A percentile compares a stretch with the other conserved stretches of the same genome.
Evolutionary conservation across 2,113 vertebrate species (phyloP).

Genomic region (Hippopotamus amphibius): DNA sequence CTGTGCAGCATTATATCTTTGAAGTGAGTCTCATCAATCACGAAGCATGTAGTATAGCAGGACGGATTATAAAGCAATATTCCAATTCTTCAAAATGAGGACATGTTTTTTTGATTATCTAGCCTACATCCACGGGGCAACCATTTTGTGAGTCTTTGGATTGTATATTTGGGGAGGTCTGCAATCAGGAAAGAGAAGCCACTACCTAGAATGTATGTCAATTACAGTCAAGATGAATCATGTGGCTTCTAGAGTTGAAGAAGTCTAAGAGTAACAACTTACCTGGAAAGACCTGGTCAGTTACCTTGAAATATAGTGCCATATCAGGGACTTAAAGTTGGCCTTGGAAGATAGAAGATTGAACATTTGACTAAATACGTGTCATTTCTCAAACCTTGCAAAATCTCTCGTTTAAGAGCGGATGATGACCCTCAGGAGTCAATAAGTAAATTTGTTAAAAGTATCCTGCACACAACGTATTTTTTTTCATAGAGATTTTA

Average conservation of each 20-base stretch:
- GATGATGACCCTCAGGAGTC: not conserved
- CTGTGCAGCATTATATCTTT: not conserved
- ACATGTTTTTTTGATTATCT: not conserved
- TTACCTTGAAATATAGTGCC: not conserved
- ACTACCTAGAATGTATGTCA: not conserved
- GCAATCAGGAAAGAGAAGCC: not conserved
- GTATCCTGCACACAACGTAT: not conserved
- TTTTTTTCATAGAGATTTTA: conserved; percentile 11
- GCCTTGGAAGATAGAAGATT: not conserved
- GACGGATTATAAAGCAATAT: not conserved
- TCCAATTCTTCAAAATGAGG: conserved; percentile 36
- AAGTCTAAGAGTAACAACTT: not conserved
- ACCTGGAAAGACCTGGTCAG: not conserved
- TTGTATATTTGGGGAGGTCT: not conserved
- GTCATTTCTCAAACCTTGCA: conserved; percentile 24
- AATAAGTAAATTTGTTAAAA: conserved; percentile 30
- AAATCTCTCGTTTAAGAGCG: conserved; percentile 41
- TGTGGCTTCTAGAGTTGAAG: not conserved
- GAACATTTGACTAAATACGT: not conserved
- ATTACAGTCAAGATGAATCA: not conserved
- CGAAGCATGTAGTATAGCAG: not conserved
- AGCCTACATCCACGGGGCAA: not conserved
- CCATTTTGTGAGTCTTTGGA: not conserved
- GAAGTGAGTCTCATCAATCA: not conserved
- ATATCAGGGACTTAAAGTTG: not conserved